Percentiles rank a stretch among this genome's conserved stretches.
Evolutionary conservation across 2,888 invertebrate species (phyloP).

Genomic region (Dascillus cervinus): DNA sequence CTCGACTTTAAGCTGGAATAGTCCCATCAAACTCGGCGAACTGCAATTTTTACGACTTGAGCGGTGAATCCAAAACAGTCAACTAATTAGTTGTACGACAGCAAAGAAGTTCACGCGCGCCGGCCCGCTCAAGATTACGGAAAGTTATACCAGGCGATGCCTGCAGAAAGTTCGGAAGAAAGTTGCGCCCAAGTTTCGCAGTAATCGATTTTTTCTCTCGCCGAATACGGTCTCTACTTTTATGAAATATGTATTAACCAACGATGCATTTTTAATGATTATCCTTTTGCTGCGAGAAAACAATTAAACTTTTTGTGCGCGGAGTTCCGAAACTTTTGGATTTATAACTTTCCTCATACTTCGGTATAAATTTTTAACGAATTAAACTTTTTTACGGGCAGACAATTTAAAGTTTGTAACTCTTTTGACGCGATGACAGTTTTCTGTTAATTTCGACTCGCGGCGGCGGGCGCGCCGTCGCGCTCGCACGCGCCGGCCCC

Average conservation of each 20-base stretch:
- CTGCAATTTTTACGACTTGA: no score
- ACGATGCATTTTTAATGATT: slow-evolving; percentile 31
- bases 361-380: slow-evolving; percentile 38
- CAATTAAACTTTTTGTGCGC: slow-evolving; percentile 29
- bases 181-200: no score
- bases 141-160: no score
- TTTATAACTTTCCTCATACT: slow-evolving; percentile 29
- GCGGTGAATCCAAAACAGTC: no score
- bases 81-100: no score
- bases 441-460: slow-evolving; percentile 22
- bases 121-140: no score
- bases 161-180: no score
- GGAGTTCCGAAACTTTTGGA: slow-evolving; percentile 23
- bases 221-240: slow-evolving; percentile 19
- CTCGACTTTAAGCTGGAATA: no score
- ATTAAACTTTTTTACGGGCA: slow-evolving; percentile 35
- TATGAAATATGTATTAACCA: slow-evolving; percentile 24
- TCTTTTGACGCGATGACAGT: slow-evolving; percentile 23
- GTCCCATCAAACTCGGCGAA: no score
- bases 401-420: slow-evolving; percentile 31
- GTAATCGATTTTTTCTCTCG: slow-evolving; percentile 16
- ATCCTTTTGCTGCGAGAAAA: slow-evolving; percentile 20
- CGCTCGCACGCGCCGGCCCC: no score
- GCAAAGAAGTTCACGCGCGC: no score
- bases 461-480: slow-evolving; percentile 15